Base-by-base conservation (phyloP, 2,888 invertebrate species). In the Athripsodes cinereus region DNA sequence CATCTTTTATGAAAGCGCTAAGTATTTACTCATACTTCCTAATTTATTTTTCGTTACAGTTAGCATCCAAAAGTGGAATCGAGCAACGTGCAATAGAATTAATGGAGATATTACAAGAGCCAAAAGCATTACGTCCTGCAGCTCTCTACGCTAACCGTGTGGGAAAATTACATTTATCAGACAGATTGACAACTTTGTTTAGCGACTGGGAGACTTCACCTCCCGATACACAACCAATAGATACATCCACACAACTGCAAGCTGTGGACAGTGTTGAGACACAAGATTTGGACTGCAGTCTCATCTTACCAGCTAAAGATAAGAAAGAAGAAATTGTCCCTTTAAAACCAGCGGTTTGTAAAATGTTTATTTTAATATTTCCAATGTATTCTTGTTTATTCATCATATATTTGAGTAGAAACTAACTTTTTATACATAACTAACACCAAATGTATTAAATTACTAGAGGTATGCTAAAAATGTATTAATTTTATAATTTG, bases 31-130 rank as follows among this genome's bases (percentile, higher is more conserved):
- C n/a, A n/a, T n/a, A n/a, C n/a, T n/a, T n/a, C n/a, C n/a, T n/a
- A n/a, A n/a, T n/a, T n/a, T 26, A 26, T 26, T 26, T 53, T 59
- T 64, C 62, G 68, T 71, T 76, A 22, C 73, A 93, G 92, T 73
- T 92, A 63, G 89, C 95, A 1, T 92, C 92, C 68, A 85, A 88
- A 65, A 86, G 86, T 65, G 90, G 91, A 70, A 81, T 88, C 64
- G 95, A 96, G 69, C 87, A 86, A 66, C 81, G 96, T 44, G 96
- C 94, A 0, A 74, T 92, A 51, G 96, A 96, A 72, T 76, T 96
- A 18, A 89, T 93, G 71, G 87, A 90, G 68, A 78, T 93, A 66
- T 81, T 96, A 67, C 85, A 86, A 20, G 88, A 89, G 67, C 84
- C 86, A 1, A 86, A 88, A 48, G 77, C 93, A 0, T 73, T 95